phyloP scores from a whole-genome alignment of 2,797 vertebrate species.

The Sebastes trivittatus region DNA sequence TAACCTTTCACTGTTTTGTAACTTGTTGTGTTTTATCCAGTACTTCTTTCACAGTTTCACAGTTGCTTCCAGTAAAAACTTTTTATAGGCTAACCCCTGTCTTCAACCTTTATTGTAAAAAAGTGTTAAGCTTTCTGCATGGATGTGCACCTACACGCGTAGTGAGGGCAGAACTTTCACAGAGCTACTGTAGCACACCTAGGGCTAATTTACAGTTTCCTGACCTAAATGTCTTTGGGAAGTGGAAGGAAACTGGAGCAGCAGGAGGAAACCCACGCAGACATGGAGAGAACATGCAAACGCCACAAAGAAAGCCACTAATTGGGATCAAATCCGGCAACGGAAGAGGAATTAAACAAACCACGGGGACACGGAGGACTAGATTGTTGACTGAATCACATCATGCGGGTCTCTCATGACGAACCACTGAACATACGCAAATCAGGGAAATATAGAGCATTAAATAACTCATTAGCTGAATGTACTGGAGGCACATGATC shows the following conservation, averaged over 20 bases:
- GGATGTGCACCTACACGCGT: neutral
- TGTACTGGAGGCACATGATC: neutral
- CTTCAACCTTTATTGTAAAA: neutral
- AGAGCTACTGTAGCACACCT: neutral
- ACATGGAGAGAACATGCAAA: neutral
- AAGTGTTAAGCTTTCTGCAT: neutral
- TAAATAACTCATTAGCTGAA: neutral
- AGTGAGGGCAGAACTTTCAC: neutral
- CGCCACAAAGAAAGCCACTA: neutral
- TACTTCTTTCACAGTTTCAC: neutral
- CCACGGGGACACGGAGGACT: neutral
- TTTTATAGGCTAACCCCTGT: neutral
- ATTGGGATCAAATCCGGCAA: neutral
- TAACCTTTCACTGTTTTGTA: neutral
- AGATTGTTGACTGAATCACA: neutral
- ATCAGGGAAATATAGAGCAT: neutral
- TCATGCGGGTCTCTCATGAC: neutral
- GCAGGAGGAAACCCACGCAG: neutral
- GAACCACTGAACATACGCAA: neutral
- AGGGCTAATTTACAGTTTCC: neutral
- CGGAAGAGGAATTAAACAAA: neutral
- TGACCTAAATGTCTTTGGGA: constrained; percentile 8
- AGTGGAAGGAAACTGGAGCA: constrained; percentile 11
- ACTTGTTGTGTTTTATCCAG: neutral
- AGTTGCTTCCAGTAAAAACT: neutral